Percentiles rank a stretch among this genome's conserved stretches.
Evolutionary conservation across 2,113 vertebrate species (phyloP).

Genomic region (Mandrillus leucophaeus): DNA sequence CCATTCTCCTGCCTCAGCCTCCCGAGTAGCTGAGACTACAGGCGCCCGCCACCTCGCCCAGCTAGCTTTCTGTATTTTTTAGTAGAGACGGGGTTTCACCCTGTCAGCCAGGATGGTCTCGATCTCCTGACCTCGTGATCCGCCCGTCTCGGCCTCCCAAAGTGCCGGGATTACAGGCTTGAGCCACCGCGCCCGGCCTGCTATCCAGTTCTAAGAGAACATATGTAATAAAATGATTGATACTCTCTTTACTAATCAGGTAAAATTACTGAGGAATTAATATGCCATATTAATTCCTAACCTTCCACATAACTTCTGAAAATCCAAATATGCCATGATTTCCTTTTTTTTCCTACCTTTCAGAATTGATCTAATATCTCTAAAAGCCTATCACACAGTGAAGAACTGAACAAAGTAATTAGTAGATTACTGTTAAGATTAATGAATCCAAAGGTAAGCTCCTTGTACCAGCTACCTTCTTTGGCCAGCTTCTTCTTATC

Average conservation of each 20-base stretch:
- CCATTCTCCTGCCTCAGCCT: no score
- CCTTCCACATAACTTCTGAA: conserved; percentile 21
- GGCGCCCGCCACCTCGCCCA: no score
- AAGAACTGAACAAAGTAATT: background rate
- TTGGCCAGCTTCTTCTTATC: background rate
- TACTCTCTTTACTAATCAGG: background rate
- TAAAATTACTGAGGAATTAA: background rate
- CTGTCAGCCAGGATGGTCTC: no score
- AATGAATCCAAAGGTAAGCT: background rate
- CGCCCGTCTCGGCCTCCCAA: no score
- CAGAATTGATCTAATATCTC: conserved; percentile 1
- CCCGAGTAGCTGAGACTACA: no score
- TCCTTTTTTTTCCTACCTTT: background rate
- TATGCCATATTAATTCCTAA: background rate
- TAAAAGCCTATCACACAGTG: background rate
- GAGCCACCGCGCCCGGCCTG: background rate
- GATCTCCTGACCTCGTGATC: no score
- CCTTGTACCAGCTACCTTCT: background rate
- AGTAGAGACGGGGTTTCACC: no score
- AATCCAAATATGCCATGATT: background rate
- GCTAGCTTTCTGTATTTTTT: no score
- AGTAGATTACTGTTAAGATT: conserved; percentile 20
- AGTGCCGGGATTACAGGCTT: no score
- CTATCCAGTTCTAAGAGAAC: background rate
- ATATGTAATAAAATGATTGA: background rate